Percentiles rank a stretch among this genome's conserved stretches.
phyloP scores from a whole-genome alignment of 2,888 invertebrate species.

The Euphydryas editha region DNA sequence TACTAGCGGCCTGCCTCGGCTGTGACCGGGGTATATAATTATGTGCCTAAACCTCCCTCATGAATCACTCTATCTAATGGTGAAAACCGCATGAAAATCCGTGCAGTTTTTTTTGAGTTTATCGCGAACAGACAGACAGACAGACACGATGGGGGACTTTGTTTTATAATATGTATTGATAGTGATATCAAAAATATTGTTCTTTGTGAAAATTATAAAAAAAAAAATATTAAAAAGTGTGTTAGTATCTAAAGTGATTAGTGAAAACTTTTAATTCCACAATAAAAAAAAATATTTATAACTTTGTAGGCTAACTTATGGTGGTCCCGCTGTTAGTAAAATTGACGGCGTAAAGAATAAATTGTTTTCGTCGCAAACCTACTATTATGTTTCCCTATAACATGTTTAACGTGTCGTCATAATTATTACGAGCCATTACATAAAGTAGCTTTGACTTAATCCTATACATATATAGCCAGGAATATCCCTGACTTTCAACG shows the following conservation, averaged over 20 bases:
- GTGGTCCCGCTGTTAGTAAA: constrained; percentile 36
- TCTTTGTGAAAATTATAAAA: not conserved
- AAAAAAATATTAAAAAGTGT: not conserved
- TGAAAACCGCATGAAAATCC: too few relatives aligned
- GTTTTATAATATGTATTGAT: too few relatives aligned
- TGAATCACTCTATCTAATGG: too few relatives aligned
- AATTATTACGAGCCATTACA: constrained; percentile 55
- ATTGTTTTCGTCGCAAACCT: constrained; percentile 52
- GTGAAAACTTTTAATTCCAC: not conserved
- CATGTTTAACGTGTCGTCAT: constrained; percentile 53
- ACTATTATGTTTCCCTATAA: constrained; percentile 49
- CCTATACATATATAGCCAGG: constrained; percentile 38
- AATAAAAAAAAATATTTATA: not conserved
- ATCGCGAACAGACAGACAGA: too few relatives aligned
- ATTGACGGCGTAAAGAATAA: constrained; percentile 49
- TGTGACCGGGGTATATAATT: too few relatives aligned
- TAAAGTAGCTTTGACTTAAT: constrained; percentile 41
- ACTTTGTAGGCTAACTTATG: constrained; percentile 5
- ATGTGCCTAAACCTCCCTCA: too few relatives aligned
- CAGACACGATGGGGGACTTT: too few relatives aligned
- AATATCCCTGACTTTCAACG: not conserved
- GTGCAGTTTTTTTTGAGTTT: too few relatives aligned
- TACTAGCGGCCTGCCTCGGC: too few relatives aligned
- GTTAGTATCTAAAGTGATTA: not conserved
- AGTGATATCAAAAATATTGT: too few relatives aligned